Conservation (phyloP, 2,888 invertebrate genomes). For the Pseudoips prasinana region DNA sequence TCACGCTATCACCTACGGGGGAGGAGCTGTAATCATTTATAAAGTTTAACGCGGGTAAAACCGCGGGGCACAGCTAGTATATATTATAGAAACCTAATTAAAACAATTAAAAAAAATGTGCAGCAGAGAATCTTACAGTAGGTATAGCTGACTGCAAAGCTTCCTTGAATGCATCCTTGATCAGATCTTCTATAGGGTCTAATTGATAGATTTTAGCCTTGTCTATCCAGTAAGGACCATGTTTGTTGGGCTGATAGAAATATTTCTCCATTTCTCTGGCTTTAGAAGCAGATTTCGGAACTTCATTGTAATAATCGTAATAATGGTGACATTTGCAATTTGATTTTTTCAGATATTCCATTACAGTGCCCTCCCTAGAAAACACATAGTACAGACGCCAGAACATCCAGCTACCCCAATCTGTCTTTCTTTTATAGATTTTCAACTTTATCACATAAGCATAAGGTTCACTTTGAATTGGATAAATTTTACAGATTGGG, state of each 20-base stretch:
- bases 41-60: too few relatives aligned
- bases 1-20: too few relatives aligned
- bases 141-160: constrained; percentile 50
- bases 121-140: constrained; percentile 51
- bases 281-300: constrained; percentile 22
- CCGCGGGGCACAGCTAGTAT: too few relatives aligned
- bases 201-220: constrained; percentile 62
- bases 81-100: too few relatives aligned
- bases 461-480: too few relatives aligned
- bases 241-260: constrained; percentile 54
- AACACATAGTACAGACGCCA: too few relatives aligned
- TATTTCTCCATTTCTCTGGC: constrained; percentile 44
- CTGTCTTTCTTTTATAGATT: too few relatives aligned
- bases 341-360: constrained; percentile 50
- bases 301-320: constrained; percentile 55
- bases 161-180: constrained; percentile 51
- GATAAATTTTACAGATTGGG: too few relatives aligned
- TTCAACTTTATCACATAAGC: too few relatives aligned
- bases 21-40: too few relatives aligned
- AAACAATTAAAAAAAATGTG: too few relatives aligned
- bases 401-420: too few relatives aligned
- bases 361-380: constrained; percentile 51
- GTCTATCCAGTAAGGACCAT: constrained; percentile 53
- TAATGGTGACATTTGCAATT: constrained; percentile 67
- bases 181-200: constrained; percentile 63